Conservation (phyloP, 2,888 invertebrate species). For the Volucella bombylans region DNA sequence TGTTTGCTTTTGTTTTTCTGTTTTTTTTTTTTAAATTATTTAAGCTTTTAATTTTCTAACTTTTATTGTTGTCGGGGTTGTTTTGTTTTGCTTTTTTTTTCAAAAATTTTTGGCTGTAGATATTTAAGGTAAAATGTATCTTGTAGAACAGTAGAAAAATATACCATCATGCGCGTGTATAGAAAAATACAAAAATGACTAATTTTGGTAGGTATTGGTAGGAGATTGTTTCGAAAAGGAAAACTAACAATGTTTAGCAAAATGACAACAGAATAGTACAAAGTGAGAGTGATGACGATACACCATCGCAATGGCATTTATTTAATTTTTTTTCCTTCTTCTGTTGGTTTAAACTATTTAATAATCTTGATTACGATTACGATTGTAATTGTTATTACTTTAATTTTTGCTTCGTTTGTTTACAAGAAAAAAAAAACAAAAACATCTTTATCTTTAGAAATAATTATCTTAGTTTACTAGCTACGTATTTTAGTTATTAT, state of each 20-base stretch:
- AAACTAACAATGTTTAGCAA: slow-evolving; percentile 17
- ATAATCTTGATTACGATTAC: slow-evolving; percentile 62
- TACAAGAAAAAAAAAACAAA: slow-evolving; percentile 8
- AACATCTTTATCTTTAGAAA: slow-evolving; percentile 20
- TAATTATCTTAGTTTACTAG: slow-evolving; percentile 75
- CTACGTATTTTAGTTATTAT: slow-evolving; percentile 79
- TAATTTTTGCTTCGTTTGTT: too few species aligned
- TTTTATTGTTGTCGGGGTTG: slow-evolving; percentile 27
- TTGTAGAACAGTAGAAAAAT: slow-evolving; percentile 65
- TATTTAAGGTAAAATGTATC: slow-evolving; percentile 13
- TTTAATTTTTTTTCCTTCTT: slow-evolving; percentile 18
- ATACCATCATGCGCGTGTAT: slow-evolving; percentile 35
- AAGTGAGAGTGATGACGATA: slow-evolving; percentile 44
- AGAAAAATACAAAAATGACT: slow-evolving; percentile 47
- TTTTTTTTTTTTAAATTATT: not conserved
- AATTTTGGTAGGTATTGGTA: slow-evolving; percentile 35
- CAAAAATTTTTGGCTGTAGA: slow-evolving; percentile 56
- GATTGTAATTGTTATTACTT: slow-evolving; percentile 51
- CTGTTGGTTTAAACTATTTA: not conserved
- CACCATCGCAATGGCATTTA: slow-evolving; percentile 50
- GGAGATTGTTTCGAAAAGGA: slow-evolving; percentile 14
- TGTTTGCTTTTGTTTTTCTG: slow-evolving; percentile 1
- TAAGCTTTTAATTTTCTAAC: slow-evolving; percentile 9
- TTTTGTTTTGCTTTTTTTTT: slow-evolving; percentile 28
- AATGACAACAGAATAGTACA: slow-evolving; percentile 40